These are phyloP conservation scores for Phoxinus dragarum DNA, from an alignment of 2,797 vertebrate genomes.

Conservation along the genomic window DNA sequence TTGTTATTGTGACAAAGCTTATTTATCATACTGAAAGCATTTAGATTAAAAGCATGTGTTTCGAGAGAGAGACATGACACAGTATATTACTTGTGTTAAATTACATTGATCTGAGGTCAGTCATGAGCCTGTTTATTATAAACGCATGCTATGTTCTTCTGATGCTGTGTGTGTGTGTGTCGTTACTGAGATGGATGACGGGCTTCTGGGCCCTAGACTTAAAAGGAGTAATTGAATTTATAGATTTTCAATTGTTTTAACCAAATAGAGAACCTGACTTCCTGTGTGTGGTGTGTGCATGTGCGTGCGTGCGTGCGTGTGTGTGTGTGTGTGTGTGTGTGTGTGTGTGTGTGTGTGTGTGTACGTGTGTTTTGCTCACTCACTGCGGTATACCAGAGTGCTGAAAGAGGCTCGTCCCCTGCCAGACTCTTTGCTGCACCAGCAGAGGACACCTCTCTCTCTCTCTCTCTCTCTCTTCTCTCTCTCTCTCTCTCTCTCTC, in stretches of 20 bases:
- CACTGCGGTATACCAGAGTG: conserved; percentile 55
- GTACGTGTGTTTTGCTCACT: not conserved
- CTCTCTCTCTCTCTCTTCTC: not conserved
- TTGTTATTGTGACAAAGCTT: not conserved
- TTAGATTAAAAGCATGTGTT: not conserved
- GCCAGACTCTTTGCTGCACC: conserved; percentile 71
- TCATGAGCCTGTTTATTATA: not conserved
- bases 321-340: not conserved
- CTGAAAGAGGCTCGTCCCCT: conserved; percentile 60
- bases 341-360: conserved; percentile 37
- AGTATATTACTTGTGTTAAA: conserved; percentile 2
- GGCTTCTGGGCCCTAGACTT: conserved; percentile 14
- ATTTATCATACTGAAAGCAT: not conserved
- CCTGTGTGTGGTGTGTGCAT: conserved; percentile 28
- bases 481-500: not conserved
- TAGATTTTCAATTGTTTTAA: conserved; percentile 48
- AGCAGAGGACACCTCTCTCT: conserved; percentile 62
- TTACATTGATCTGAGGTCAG: conserved; percentile 22
- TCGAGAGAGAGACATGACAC: not conserved
- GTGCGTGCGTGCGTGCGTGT: conserved; percentile 25
- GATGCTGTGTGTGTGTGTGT: not conserved
- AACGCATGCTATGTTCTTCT: not conserved
- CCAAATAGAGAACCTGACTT: conserved; percentile 36
- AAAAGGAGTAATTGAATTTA: conserved; percentile 23
- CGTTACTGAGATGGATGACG: not conserved